Base-by-base conservation (phyloP, 2,797 vertebrate species). In the Kryptopterus vitreolus region DNA sequence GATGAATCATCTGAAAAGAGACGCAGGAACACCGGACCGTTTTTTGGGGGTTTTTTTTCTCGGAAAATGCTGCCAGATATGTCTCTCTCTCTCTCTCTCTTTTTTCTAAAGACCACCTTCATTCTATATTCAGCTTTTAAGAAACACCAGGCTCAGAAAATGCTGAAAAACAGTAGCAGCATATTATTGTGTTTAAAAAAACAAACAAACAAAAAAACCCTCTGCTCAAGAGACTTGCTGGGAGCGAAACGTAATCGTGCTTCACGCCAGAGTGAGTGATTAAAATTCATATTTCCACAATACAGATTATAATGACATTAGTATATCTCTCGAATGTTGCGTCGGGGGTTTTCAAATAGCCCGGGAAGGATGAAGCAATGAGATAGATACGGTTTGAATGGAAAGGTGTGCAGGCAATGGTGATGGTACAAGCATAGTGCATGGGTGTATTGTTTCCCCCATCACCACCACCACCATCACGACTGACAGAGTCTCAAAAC, bases 351-450 rank as follows among this genome's bases (percentile, higher is more conserved):
- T 84, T 88, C 65, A 57, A 57, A 59, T n/a, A n/a, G n/a, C 16
- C 29, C 73, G 35, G 29, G 68, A 55, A 59, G 31, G 63, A 46
- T 57, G 46, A 58, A 35, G 61, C 33, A 43, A 46, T 31, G 86
- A 85, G 76, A 59, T 68, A 48, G 43, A 68, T 50, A 33, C 33
- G 62, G 66, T 22, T n/a, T 69, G n/a, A 83, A 88, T 66, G 76
- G 20, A 71, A 31, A 55, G 20, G 12, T 33, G 46, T 58, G 75
- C 83, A 77, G 70, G 53, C 33, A 53, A 53, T 48, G 71, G 58
- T 85, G 82, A 81, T 69, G 53, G 87, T 81, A 80, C 85, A 86
- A 86, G 88, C 38, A 46, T 79, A 33, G 77, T 66, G 73, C 29
- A 76, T 46, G 62, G 70, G 57, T 73, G 80, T 53, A 50, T 15